phyloP scores from a whole-genome alignment of 1,140 invertebrate genomes.

The Uloborus diversus region DNA sequence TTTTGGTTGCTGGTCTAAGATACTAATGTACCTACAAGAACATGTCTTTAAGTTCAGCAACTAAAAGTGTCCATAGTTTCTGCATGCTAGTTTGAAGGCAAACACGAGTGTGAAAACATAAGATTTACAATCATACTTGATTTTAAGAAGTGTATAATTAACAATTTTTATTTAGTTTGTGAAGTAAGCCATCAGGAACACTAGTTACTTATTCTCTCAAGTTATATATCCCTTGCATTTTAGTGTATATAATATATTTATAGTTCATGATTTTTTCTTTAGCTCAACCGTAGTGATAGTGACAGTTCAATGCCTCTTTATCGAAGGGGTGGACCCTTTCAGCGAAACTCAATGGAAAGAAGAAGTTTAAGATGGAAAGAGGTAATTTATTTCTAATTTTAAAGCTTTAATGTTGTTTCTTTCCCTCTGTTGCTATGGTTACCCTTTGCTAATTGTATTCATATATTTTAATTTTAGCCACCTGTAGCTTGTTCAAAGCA shows the following conservation, averaged over 20 bases:
- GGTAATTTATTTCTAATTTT: slow-evolving; percentile 16
- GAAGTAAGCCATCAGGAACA: too few species aligned
- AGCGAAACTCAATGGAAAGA: slow-evolving; percentile 86
- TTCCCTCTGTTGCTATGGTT: not conserved
- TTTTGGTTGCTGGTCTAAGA: too few species aligned
- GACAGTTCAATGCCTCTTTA: slow-evolving; percentile 96
- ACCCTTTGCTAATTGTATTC: not conserved
- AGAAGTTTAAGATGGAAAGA: slow-evolving; percentile 81
- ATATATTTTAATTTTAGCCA: not conserved
- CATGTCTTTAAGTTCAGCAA: too few species aligned
- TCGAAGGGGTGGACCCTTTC: slow-evolving; percentile 77
- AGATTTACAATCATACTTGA: too few species aligned
- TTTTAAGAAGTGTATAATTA: too few species aligned
- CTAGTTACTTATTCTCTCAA: too few species aligned
- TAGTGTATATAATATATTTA: not conserved
- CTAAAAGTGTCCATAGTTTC: too few species aligned
- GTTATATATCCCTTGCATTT: too few species aligned
- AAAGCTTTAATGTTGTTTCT: not conserved
- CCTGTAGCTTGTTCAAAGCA: slow-evolving; percentile 49
- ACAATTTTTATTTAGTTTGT: too few species aligned
- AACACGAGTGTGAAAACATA: too few species aligned
- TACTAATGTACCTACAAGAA: too few species aligned
- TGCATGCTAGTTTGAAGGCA: too few species aligned
- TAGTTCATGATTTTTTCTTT: slow-evolving; percentile 64
- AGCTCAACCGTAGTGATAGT: slow-evolving; percentile 94